phyloP scores from a whole-genome alignment of 2,888 invertebrate species.

The Saturnia japonica region DNA sequence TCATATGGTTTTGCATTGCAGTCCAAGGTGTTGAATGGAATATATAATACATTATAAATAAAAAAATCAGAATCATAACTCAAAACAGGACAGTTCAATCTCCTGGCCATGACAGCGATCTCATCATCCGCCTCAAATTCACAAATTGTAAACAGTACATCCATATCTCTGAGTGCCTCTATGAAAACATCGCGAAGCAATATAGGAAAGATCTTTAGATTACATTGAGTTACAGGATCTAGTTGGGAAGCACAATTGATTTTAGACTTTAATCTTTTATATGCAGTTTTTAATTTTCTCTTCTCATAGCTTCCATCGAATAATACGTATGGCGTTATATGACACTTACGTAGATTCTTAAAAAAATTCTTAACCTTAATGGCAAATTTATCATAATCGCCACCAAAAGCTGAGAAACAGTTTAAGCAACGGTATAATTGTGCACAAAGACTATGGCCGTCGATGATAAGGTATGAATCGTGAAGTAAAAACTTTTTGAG shows the following conservation, averaged over 20 bases:
- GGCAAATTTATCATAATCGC: slow-evolving; percentile 92
- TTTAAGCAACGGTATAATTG: slow-evolving; percentile 85
- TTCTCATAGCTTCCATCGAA: slow-evolving; percentile 91
- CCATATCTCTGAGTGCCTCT: slow-evolving; percentile 84
- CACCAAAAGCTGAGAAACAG: slow-evolving; percentile 88
- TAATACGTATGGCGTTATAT: slow-evolving; percentile 87
- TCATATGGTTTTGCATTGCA: slow-evolving; percentile 62
- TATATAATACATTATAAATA: slow-evolving; percentile 91
- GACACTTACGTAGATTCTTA: slow-evolving; percentile 85
- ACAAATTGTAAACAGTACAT: slow-evolving; percentile 86
- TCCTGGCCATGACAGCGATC: slow-evolving; percentile 90
- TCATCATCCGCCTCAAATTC: slow-evolving; percentile 95
- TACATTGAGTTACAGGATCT: slow-evolving; percentile 79
- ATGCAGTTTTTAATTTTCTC: slow-evolving; percentile 86
- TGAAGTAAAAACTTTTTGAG: slow-evolving; percentile 84
- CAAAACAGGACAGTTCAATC: slow-evolving; percentile 91
- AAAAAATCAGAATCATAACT: slow-evolving; percentile 98
- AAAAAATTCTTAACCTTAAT: slow-evolving; percentile 85
- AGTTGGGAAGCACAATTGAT: slow-evolving; percentile 81
- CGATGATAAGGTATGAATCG: slow-evolving; percentile 87
- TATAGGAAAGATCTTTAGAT: slow-evolving; percentile 86
- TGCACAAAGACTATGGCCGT: slow-evolving; percentile 89
- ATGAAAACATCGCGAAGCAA: slow-evolving; percentile 88
- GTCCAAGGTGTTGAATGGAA: slow-evolving; percentile 88
- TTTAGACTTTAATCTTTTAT: slow-evolving; percentile 82